These are phyloP conservation scores for Phrynocephalus forsythii DNA, from an alignment of 2,797 vertebrate species.

Conservation along the genomic window DNA sequence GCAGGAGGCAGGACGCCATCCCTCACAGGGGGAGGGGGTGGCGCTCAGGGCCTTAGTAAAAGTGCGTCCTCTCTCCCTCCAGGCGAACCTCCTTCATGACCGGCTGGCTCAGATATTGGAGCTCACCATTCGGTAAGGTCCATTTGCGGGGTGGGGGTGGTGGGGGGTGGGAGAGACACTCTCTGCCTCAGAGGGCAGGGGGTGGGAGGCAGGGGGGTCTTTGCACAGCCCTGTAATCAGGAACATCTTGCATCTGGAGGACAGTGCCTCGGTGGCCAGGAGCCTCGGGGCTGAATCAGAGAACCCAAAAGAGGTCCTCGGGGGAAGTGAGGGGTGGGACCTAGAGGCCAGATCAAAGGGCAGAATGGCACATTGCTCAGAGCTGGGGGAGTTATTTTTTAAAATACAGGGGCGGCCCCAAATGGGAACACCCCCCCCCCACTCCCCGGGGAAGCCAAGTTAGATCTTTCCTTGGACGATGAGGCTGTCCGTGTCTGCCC, in stretches of 20 bases:
- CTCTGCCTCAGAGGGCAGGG: no score
- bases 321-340: no score
- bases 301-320: background rate
- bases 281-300: no score
- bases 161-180: background rate
- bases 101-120: conserved; percentile 95
- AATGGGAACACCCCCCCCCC: no score
- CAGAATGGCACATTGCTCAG: background rate
- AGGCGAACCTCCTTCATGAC: conserved; percentile 95
- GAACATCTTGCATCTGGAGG: background rate
- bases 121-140: conserved; percentile 92
- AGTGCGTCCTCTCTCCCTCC: conserved; percentile 39
- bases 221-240: background rate
- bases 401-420: background rate
- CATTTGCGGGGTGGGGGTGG: background rate
- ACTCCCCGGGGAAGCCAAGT: no score
- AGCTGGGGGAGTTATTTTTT: no score
- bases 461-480: background rate
- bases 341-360: background rate
- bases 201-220: no score
- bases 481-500: background rate
- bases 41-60: background rate
- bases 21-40: no score
- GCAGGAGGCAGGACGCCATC: no score
- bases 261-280: background rate